Base-by-base conservation (phyloP, 2,797 vertebrate species). In the Sebastes flavidus region DNA sequence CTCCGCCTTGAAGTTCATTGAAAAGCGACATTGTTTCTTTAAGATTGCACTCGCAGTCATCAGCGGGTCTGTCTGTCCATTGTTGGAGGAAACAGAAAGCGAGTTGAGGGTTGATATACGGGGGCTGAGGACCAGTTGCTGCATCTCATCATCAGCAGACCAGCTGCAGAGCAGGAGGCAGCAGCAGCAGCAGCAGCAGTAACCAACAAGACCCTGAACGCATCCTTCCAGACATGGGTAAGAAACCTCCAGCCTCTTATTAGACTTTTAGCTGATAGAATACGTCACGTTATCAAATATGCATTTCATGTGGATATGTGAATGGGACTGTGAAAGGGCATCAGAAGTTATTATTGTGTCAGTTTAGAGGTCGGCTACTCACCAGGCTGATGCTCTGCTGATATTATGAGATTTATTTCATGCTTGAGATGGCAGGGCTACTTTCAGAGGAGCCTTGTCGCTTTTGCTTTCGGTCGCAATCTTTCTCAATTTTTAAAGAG, bases 11-110 rank as follows among this genome's bases (percentile, higher is more conserved):
- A 91, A 92, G 91, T 92, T 86, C 83, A 92, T 91, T 95, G 93
- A 96, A 96, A 95, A 93, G 94, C 85, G 87, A 91, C 95, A 94
- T 96, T 96, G 95, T 96, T 93, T 94, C 95, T 94, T 95, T 95
- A 94, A 95, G 93, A 89, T 94, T 88, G 89, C 91, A 73, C 77
- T 91, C 30, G 91, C 90, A 91, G 90, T 78, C 88, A 85, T 92
- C 92, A 36, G 83, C 81, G 85, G 86, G 65, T 91, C 91, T 95
- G 65, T 91, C 91, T 95, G 95, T 94, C 89, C 92, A 94, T 95
- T 96, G 95, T 96, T 93, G 88, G 74, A 77, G 87, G 87, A 87
- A 90, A 91, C 89, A 92, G 88, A 90, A 83, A 86, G 89, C 14
- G 81, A 92, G 87, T 88, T 90, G 89, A 94, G 92, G 92, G 91